A percentile compares a stretch with the other conserved stretches of the same genome.
Evolutionary conservation across 2,888 invertebrate species (phyloP).

Genomic region (Parnassius orleans): DNA sequence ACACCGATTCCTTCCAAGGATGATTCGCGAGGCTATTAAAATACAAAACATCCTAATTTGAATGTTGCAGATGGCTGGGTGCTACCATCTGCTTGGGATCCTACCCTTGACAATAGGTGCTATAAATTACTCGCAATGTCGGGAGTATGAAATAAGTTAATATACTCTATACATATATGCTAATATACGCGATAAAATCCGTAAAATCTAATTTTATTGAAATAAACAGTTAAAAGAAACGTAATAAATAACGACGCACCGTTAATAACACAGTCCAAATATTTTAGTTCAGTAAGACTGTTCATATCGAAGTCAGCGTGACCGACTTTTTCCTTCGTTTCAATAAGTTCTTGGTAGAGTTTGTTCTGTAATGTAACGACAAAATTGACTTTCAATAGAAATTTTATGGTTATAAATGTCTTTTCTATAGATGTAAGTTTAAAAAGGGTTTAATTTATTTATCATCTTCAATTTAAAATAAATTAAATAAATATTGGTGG

Average conservation of each 20-base stretch:
- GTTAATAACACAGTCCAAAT: neutral
- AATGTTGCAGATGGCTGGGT: too few relatives aligned
- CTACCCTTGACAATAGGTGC: too few relatives aligned
- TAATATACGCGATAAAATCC: too few relatives aligned
- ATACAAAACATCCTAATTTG: too few relatives aligned
- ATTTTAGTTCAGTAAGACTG: neutral
- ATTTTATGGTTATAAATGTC: neutral
- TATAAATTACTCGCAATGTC: too few relatives aligned
- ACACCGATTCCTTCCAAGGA: too few relatives aligned
- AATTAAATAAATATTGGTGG: neutral
- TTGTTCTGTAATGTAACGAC: conserved; percentile 3
- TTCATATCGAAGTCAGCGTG: neutral
- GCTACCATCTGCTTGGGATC: too few relatives aligned
- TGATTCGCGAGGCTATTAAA: too few relatives aligned
- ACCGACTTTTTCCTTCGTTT: neutral
- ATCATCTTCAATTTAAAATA: neutral
- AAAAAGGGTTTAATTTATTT: neutral
- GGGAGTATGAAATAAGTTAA: too few relatives aligned
- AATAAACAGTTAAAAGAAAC: neutral
- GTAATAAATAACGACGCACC: conserved; percentile 1
- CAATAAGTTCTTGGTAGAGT: conserved; percentile 1
- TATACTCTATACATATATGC: too few relatives aligned
- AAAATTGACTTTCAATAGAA: neutral
- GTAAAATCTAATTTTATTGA: neutral
- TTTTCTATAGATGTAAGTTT: neutral